These are phyloP conservation scores for Sebastes kiyomatsui DNA, from an alignment of 2,797 vertebrate species.

Conservation along the genomic window DNA sequence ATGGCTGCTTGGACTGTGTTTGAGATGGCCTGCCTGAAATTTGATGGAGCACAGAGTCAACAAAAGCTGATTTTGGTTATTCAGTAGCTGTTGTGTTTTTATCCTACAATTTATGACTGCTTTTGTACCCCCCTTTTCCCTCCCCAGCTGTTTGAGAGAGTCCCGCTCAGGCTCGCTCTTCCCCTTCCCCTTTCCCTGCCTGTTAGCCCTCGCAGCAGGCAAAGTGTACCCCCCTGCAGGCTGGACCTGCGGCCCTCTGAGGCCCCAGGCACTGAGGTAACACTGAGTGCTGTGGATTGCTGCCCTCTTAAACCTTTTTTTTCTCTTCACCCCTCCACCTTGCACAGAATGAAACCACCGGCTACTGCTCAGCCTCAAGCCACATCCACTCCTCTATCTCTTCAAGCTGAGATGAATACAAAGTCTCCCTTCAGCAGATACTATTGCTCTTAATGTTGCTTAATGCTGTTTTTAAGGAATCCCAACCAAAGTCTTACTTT, in stretches of 20 bases:
- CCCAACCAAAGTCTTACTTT: neutral
- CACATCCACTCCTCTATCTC: neutral
- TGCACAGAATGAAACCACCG: neutral
- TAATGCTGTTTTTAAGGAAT: neutral
- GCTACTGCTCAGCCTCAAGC: neutral
- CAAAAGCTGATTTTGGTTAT: constrained; percentile 6
- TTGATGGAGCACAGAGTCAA: constrained; percentile 9
- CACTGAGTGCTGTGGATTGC: constrained; percentile 70
- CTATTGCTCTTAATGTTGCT: neutral
- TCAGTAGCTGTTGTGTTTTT: constrained; percentile 28
- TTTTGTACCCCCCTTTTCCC: constrained; percentile 24
- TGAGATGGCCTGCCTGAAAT: constrained; percentile 30
- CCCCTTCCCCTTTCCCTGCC: constrained; percentile 38
- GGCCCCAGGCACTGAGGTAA: constrained; percentile 88
- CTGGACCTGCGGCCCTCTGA: constrained; percentile 68
- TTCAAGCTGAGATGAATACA: neutral
- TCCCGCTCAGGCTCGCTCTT: constrained; percentile 36
- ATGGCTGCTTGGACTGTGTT: constrained; percentile 42
- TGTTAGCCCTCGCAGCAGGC: constrained; percentile 54
- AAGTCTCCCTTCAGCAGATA: neutral
- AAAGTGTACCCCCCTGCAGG: constrained; percentile 45
- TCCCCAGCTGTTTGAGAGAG: constrained; percentile 79
- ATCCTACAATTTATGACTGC: neutral
- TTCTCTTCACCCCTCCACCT: constrained; percentile 5
- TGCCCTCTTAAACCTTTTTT: constrained; percentile 10